These are phyloP conservation scores for Parelbella ahira DNA, from an alignment of 2,888 invertebrate genomes.

Conservation along the genomic window DNA sequence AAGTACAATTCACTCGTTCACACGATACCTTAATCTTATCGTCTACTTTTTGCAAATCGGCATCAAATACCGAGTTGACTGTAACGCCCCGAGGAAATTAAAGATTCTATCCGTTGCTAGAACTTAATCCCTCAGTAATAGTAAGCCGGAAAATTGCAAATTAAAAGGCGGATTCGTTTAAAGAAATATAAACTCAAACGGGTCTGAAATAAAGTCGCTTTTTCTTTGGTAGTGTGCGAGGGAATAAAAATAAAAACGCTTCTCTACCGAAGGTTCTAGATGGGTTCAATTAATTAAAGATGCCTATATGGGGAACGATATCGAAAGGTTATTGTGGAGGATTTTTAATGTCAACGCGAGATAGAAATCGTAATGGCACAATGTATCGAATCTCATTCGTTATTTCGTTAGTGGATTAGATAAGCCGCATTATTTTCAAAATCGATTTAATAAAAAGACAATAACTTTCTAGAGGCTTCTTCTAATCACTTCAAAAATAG, in stretches of 20 bases:
- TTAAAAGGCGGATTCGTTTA: conserved; percentile 47
- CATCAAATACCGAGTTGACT: conserved; percentile 53
- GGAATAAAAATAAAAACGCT: conserved; percentile 61
- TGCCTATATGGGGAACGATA: conserved; percentile 52
- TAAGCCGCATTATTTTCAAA: too few relatives aligned
- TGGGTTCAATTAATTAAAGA: conserved; percentile 69
- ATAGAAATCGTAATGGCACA: background rate
- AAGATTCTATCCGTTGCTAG: conserved; percentile 73
- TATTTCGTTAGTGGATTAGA: too few relatives aligned
- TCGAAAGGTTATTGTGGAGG: conserved; percentile 38
- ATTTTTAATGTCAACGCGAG: conserved; percentile 1
- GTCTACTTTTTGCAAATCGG: conserved; percentile 30
- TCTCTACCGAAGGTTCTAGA: conserved; percentile 52
- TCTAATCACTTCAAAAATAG: too few relatives aligned
- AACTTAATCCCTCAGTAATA: conserved; percentile 70
- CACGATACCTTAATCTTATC: conserved; percentile 17
- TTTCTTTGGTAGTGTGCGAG: conserved; percentile 28
- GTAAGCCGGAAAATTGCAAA: conserved; percentile 76
- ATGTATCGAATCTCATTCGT: too few relatives aligned
- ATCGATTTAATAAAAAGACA: too few relatives aligned
- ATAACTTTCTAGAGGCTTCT: too few relatives aligned
- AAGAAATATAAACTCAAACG: conserved; percentile 32
- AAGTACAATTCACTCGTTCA: background rate
- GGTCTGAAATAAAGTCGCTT: conserved; percentile 30
- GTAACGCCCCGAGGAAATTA: conserved; percentile 73